These are phyloP conservation scores for Gymnodraco acuticeps DNA, from an alignment of 2,797 vertebrate species.

Conservation along the genomic window DNA sequence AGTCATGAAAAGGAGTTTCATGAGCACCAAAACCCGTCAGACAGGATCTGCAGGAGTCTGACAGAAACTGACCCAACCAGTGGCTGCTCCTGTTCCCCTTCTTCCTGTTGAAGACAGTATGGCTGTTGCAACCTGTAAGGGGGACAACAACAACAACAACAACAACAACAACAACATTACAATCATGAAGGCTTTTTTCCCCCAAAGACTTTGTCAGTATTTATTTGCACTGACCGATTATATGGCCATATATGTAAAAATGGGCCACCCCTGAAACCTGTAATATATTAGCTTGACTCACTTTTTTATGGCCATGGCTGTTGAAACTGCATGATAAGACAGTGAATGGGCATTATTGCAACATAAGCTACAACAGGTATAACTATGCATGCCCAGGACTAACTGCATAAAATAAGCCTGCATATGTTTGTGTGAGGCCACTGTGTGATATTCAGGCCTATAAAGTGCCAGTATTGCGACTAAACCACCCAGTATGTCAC, in stretches of 20 bases:
- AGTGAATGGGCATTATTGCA: background rate
- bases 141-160: background rate
- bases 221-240: background rate
- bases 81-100: conserved; percentile 34
- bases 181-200: background rate
- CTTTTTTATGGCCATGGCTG: background rate
- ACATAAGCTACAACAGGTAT: background rate
- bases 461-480: background rate
- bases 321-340: background rate
- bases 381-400: too few relatives aligned
- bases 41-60: conserved; percentile 68
- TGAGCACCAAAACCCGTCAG: conserved; percentile 61
- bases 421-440: too few relatives aligned
- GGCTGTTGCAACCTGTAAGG: conserved; percentile 22
- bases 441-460: background rate
- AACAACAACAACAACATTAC: background rate
- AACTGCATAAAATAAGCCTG: too few relatives aligned
- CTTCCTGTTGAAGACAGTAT: background rate
- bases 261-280: background rate
- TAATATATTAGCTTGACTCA: background rate
- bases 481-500: background rate
- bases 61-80: conserved; percentile 64
- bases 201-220: background rate
- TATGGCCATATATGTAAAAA: background rate
- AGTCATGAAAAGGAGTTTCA: conserved; percentile 19